Evolutionary conservation across 2,113 vertebrate species (phyloP), one percentile per base, ranked within the genome.

Genomic region (Daboia siamensis): DNA sequence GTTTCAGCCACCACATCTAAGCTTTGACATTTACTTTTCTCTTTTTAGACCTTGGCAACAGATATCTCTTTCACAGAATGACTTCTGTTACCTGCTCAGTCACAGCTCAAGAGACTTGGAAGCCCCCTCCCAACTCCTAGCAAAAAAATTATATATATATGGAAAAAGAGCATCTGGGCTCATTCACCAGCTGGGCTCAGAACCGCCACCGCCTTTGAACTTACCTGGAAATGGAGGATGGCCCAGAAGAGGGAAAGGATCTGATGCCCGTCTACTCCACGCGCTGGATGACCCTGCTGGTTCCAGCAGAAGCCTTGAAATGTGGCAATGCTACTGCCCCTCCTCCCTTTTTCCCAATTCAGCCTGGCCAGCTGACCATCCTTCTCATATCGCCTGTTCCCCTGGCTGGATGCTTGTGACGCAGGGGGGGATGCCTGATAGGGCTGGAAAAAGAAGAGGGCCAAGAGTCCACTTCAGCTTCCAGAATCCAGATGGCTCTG

Each of bases 311-410:
- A 21, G 29, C 93, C 56, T 48, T 56, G 26, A 59, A 74, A 3
- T 0, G 48, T 80, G 74, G 74, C 74, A 44, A 1, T 44, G 74
- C n/a, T 39, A 1, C 51, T 52, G 59, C 39, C 86, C 89, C 91
- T 48, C 59, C 91, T 13, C 55, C 61, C 54, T 5, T 5, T n/a
- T 48, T 56, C 1, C 1, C 1, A 88, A 93, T 57, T 86, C 54
- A 29, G 92, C 59, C 64, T 91, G 51, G 57, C 9, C 93, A 95
- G 92, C 94, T 96, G 95, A 87, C 88, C 64, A 91, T 92, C 91
- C 90, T 51, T 89, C 84, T 64, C 94, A 94, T 48, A 29, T 86
- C 84, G 26, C 23, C 59, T 5, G 1, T 87, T 74, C 9, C 21
- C 93, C 69, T 56, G 24, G 26, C 57, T 44, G 87, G 92, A 26